Base-by-base conservation (phyloP, 2,113 vertebrate genomes). In the Ascaphus truei region DNA sequence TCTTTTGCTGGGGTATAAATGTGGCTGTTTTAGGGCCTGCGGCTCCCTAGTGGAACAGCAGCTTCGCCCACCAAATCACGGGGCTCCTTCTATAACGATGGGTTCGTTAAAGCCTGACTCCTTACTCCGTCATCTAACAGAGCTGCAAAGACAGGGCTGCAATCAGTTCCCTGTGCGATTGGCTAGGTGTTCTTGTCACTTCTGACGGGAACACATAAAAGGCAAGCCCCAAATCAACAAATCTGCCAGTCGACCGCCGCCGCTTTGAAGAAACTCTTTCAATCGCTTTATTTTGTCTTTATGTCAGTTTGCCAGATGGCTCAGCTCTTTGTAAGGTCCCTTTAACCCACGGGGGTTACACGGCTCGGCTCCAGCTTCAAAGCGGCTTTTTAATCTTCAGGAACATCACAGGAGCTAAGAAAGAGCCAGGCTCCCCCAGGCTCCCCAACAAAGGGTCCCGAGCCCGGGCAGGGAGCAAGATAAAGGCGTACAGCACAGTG, bases 331-430 rank as follows among this genome's bases (percentile, higher is more conserved):
- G 92, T 92, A 90, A 92, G 91, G 91, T 91, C 92, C 92, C 91
- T 92, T 89, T 82, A n/a, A 89, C 90, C 88, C 89, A 93, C 84
- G 91, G 89, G 88, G 91, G 91, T 85, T 83, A 85, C 85, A 86
- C 85, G 84, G 89, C 88, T 83, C 88, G 88, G 90, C 86, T 90
- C 87, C 78, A 81, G 94, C 95, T 98, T 98, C 96, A 98, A 98
- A 98, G 96, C 88, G 81, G 85, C 86, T 93, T 93, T 97, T 94
- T 98, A 98, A 98, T 98, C 95, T 95, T 92, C 85, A 92, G 89
- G 91, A 95, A 98, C 94, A 96, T 98, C 95, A 98, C 92, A 98
- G 92, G 84, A 92, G 85, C 90, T 88, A 89, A 92, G 91, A 96
- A 95, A 96, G 93, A 95, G 94, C 94, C 93, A 93, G 84, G 92